These are phyloP conservation scores for Pterocles burchelli DNA, from an alignment of 2,113 vertebrate species.

Conservation along the genomic window DNA sequence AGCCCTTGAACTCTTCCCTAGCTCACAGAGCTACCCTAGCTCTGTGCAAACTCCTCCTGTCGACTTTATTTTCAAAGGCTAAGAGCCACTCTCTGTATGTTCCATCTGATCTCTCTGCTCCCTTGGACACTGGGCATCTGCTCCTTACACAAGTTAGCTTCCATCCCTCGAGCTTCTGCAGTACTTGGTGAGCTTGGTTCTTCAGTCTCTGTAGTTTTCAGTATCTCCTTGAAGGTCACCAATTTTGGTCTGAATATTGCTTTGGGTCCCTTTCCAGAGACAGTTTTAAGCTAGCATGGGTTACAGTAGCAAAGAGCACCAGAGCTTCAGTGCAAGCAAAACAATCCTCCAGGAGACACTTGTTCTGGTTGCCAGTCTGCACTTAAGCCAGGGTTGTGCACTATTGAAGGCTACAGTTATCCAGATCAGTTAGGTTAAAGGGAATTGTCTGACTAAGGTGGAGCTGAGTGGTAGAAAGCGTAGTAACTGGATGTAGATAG, in stretches of 20 bases:
- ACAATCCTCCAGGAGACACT: background rate
- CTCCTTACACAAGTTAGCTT: background rate
- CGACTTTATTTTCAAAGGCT: background rate
- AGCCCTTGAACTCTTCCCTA: background rate
- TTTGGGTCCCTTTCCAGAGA: background rate
- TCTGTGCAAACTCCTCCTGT: background rate
- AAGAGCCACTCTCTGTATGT: background rate
- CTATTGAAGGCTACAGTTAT: background rate
- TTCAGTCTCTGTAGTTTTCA: background rate
- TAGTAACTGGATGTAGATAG: background rate
- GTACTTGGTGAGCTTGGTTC: background rate
- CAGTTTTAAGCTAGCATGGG: background rate
- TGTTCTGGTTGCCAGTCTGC: background rate
- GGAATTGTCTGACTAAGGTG: background rate
- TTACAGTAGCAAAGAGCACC: background rate
- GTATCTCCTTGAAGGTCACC: background rate
- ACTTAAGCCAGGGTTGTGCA: background rate
- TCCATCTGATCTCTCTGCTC: background rate
- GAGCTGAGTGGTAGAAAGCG: background rate
- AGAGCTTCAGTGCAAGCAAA: background rate
- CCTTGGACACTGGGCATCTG: background rate
- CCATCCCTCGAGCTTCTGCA: background rate
- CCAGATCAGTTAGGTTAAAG: background rate
- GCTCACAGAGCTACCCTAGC: background rate
- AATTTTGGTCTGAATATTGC: background rate